Evolutionary conservation across 2,888 invertebrate species (phyloP).

Genomic region (Chaitophorus viminalis): DNA sequence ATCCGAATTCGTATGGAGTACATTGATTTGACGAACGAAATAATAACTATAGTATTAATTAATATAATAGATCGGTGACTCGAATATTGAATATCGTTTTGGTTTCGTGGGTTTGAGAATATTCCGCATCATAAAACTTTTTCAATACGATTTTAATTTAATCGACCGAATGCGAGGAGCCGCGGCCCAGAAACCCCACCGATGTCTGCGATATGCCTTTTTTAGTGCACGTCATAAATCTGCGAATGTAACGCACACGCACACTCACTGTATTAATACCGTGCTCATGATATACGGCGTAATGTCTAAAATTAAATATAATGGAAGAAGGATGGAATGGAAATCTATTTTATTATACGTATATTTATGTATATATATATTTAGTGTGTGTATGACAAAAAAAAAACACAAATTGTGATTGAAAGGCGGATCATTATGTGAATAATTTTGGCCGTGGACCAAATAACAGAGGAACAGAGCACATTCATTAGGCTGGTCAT

Average conservation of each 20-base stretch:
- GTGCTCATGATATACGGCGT: background rate
- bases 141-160: too few relatives aligned
- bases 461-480: slow-evolving; percentile 32
- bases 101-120: too few relatives aligned
- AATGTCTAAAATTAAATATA: slow-evolving; percentile 40
- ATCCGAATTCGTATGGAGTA: too few relatives aligned
- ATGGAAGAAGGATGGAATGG: background rate
- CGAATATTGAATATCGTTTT: too few relatives aligned
- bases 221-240: background rate
- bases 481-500: slow-evolving; percentile 47
- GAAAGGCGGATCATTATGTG: slow-evolving; percentile 40
- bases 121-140: too few relatives aligned
- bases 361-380: too few relatives aligned
- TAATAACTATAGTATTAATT: too few relatives aligned
- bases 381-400: background rate
- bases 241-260: background rate
- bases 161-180: background rate
- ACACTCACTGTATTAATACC: background rate
- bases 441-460: slow-evolving; percentile 41
- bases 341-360: background rate
- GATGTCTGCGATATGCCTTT: background rate
- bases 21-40: too few relatives aligned
- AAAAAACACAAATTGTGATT: slow-evolving; percentile 43
- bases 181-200: background rate
- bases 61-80: too few relatives aligned